Conservation (phyloP, 2,113 vertebrate species). For the Copsychus sechellarum region DNA sequence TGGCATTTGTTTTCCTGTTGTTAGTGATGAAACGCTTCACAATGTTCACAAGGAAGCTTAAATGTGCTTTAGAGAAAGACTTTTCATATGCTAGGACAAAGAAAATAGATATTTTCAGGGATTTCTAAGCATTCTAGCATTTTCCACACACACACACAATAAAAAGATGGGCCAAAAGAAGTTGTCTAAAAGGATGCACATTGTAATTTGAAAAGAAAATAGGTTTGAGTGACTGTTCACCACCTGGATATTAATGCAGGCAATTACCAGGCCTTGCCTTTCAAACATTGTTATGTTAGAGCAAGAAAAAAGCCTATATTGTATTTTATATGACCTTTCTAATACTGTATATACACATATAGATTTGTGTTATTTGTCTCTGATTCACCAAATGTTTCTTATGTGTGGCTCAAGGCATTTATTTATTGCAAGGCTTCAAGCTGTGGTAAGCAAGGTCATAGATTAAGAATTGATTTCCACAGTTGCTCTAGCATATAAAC, state of each 20-base stretch:
- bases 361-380: conserved; percentile 40
- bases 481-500: conserved; percentile 41
- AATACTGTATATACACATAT: background rate
- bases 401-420: conserved; percentile 43
- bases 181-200: background rate
- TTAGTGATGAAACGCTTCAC: background rate
- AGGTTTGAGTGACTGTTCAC: background rate
- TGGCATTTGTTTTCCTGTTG: background rate
- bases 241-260: conserved; percentile 31
- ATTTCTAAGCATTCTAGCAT: background rate
- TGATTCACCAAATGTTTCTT: conserved; percentile 32
- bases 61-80: background rate
- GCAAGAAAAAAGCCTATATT: conserved; percentile 22
- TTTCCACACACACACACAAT: background rate
- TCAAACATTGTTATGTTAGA: conserved; percentile 35
- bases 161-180: background rate
- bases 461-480: conserved; percentile 56
- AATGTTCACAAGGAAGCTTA: background rate
- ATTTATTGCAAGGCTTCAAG: conserved; percentile 56
- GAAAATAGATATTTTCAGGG: background rate
- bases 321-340: conserved; percentile 52
- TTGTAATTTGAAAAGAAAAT: conserved; percentile 13
- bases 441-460: conserved; percentile 52
- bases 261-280: conserved; percentile 38
- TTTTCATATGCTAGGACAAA: background rate